Evolutionary conservation across 2,797 vertebrate genomes (phyloP).

Genomic region (Melanotaenia trifasciata): DNA sequence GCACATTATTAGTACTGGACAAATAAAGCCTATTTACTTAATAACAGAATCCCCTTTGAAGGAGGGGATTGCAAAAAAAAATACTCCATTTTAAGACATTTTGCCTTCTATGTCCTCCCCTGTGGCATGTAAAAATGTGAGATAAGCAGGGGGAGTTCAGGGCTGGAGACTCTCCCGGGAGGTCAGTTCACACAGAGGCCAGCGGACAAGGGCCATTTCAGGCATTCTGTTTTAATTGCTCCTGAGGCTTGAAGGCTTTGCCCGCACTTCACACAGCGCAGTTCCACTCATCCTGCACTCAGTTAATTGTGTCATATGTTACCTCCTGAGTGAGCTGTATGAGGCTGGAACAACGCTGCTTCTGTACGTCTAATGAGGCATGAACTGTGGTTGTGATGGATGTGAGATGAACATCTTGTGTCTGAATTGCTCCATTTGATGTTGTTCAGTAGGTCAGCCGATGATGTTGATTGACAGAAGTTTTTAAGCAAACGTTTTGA

Average conservation of each 20-base stretch:
- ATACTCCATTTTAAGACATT: conserved; percentile 40
- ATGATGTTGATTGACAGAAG: not conserved
- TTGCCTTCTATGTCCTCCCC: conserved; percentile 46
- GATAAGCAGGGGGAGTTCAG: conserved; percentile 66
- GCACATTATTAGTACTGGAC: conserved; percentile 9
- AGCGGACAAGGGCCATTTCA: conserved; percentile 73
- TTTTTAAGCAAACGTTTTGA: not conserved
- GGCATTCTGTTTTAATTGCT: conserved; percentile 65
- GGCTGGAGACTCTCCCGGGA: conserved; percentile 60
- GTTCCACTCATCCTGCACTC: conserved; percentile 28
- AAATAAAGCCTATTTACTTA: conserved; percentile 37
- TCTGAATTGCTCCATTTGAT: conserved; percentile 14
- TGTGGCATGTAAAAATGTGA: conserved; percentile 68
- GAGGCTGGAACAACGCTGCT: conserved; percentile 62
- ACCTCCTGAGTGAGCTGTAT: conserved; percentile 50
- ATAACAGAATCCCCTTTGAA: conserved; percentile 34
- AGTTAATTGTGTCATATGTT: conserved; percentile 61
- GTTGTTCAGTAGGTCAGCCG: not conserved
- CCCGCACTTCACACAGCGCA: conserved; percentile 36
- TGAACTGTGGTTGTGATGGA: conserved; percentile 48
- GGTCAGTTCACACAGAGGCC: conserved; percentile 77
- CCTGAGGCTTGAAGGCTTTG: conserved; percentile 38
- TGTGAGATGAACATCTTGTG: conserved; percentile 38
- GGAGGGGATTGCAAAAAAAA: conserved; percentile 33
- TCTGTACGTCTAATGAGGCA: conserved; percentile 57